These are phyloP conservation scores for Sitobion miscanthi DNA, from an alignment of 1,140 invertebrate species.

Conservation along the genomic window DNA sequence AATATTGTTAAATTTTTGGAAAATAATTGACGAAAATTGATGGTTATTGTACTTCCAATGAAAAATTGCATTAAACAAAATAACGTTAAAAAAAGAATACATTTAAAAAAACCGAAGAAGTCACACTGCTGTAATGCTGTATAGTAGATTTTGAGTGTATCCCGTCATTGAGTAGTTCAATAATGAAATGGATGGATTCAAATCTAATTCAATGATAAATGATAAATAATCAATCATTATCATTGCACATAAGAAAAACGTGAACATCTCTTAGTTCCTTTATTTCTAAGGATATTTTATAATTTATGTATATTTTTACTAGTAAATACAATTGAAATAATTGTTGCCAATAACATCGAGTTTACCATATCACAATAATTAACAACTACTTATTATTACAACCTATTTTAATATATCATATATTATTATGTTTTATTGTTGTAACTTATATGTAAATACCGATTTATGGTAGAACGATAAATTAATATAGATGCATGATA, in stretches of 20 bases:
- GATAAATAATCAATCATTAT: not conserved
- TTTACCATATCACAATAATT: not conserved
- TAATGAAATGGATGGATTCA: not conserved
- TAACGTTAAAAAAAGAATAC: not conserved
- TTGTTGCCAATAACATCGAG: not conserved
- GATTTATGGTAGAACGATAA: not conserved
- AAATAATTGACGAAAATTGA: not conserved
- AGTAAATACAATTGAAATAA: not conserved
- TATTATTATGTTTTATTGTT: too few species aligned
- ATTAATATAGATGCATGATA: not conserved
- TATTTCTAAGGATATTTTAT: not conserved
- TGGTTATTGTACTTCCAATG: not conserved
- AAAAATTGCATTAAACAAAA: not conserved
- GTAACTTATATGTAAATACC: not conserved
- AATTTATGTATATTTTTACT: not conserved
- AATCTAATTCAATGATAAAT: not conserved
- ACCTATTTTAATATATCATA: too few species aligned
- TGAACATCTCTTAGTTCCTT: not conserved
- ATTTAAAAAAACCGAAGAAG: not conserved
- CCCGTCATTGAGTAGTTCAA: not conserved
- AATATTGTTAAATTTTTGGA: not conserved
- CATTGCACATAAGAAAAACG: not conserved
- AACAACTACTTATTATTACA: too few species aligned
- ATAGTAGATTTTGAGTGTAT: not conserved
- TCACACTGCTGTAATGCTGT: not conserved